phyloP scores from a whole-genome alignment of 2,113 vertebrate genomes.

The Equus quagga region DNA sequence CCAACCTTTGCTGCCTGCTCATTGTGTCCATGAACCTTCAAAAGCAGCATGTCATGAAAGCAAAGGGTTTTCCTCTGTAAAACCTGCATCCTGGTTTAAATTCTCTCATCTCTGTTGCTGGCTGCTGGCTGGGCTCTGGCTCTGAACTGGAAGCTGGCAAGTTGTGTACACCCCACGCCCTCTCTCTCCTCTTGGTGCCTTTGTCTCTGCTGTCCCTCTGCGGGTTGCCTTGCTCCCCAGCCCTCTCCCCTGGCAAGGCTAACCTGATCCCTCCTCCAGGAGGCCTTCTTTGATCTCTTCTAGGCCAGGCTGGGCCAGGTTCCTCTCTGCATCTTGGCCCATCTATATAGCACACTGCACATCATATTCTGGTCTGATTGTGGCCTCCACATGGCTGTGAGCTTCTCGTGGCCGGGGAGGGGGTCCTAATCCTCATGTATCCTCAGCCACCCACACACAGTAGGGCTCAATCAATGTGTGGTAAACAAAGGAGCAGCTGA shows the following conservation, averaged over 20 bases:
- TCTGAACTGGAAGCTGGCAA: not conserved
- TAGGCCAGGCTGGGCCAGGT: accelerated
- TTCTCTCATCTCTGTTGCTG: not conserved
- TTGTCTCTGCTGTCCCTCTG: not conserved
- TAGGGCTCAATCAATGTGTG: not conserved
- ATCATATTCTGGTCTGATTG: accelerated
- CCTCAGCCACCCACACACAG: not conserved
- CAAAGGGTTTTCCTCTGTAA: not conserved
- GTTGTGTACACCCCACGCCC: too few relatives aligned
- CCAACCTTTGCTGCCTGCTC: not conserved
- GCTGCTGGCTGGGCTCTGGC: not conserved
- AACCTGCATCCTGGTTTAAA: not conserved
- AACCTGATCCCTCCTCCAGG: not conserved
- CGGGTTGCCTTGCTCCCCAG: accelerated
- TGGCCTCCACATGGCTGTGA: not conserved
- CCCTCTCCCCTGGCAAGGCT: not conserved
- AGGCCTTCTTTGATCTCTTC: not conserved
- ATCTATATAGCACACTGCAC: accelerated
- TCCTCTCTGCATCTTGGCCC: not conserved
- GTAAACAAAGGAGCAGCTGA: not conserved
- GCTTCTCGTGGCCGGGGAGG: not conserved
- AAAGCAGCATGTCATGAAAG: not conserved
- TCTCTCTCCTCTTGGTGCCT: not conserved
- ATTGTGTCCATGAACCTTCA: not conserved
- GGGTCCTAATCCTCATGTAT: accelerated